Percentiles rank a stretch among this genome's conserved stretches.
Conservation (phyloP, 2,888 invertebrate species). For the Proisotoma minuta region DNA sequence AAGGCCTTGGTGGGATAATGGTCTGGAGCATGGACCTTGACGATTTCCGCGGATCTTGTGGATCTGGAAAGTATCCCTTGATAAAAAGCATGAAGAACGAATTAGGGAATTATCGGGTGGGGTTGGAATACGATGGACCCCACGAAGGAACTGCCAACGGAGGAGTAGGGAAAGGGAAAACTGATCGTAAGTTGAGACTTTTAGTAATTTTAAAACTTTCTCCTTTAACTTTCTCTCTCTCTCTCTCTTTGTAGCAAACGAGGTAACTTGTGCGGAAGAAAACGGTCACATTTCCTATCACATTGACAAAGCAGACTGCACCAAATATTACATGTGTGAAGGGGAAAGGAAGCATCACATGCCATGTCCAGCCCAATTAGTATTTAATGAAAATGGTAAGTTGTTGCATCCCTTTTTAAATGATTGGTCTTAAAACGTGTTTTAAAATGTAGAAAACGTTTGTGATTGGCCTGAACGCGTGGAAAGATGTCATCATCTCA, state of each 20-base stretch:
- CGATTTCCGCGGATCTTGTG: conserved; percentile 85
- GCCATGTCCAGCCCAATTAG: conserved; percentile 84
- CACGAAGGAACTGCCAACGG: conserved; percentile 66
- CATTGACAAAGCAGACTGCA: conserved; percentile 82
- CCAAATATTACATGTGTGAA: conserved; percentile 94
- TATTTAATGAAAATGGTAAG: conserved; percentile 86
- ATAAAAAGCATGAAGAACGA: conserved; percentile 82
- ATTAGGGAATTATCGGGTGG: conserved; percentile 73
- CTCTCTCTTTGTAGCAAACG: conserved; percentile 63
- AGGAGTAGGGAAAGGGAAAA: conserved; percentile 57
- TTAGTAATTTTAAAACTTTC: background rate
- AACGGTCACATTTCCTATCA: conserved; percentile 95
- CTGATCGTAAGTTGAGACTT: conserved; percentile 25
- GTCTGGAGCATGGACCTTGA: conserved; percentile 95
- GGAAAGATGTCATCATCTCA: conserved; percentile 65
- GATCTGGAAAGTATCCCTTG: conserved; percentile 83
- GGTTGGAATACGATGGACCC: conserved; percentile 77
- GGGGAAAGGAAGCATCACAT: conserved; percentile 92
- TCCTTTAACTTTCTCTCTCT: background rate
- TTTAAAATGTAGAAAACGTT: too few relatives aligned
- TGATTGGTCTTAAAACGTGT: too few relatives aligned
- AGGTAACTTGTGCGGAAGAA: conserved; percentile 84
- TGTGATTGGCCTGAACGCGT: conserved; percentile 96
- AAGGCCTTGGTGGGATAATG: conserved; percentile 93
- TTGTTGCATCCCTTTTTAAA: background rate